Base-by-base conservation (phyloP, 2,113 vertebrate species). In the Ranitomeya imitator region DNA sequence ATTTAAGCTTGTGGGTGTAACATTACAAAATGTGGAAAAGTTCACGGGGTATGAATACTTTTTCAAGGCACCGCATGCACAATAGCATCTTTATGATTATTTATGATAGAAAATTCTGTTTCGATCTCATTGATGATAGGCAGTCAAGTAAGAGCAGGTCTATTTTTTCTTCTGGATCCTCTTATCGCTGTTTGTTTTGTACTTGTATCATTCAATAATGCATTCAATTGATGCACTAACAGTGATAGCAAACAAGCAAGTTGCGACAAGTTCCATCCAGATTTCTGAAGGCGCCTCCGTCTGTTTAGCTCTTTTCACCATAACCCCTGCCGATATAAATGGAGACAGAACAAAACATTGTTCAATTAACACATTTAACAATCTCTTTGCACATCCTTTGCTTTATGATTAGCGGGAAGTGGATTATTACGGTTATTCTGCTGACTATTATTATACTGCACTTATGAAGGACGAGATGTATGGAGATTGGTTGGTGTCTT, bases 401-500 rank as follows among this genome's bases (percentile, higher is more conserved):
- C n/a, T 21, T 15, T n/a, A 23, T 23, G 21, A 79, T 13, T 57
- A 55, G 23, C 21, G 23, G 77, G 21, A 5, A 54, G 77, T 21
- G 45, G 73, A 52, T 76, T 76, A 76, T 76, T 76, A 76, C 37
- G 3, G 73, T 52, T 23, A 55, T 23, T 57, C 51, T 23, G 77
- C 51, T 23, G 77, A 54, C 52, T 79, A 79, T 79, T 57, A 55
- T 54, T 55, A 14, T 23, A 12, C 77, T 23, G 77, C 77, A 79
- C 77, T 79, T 57, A 57, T 51, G 19, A 4, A 15, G 77, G 77
- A 57, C 8, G 52, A 55, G 52, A 54, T n/a, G 76, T 15, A 57
- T 57, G 77, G 77, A n/a, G 77, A 55, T 79, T 79, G 52, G 77
- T 13, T n/a, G 23, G 77, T 79, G 51, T 55, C 77, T 45, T 23